Conservation (phyloP, 2,113 vertebrate species). For the Bothrops jararaca region DNA sequence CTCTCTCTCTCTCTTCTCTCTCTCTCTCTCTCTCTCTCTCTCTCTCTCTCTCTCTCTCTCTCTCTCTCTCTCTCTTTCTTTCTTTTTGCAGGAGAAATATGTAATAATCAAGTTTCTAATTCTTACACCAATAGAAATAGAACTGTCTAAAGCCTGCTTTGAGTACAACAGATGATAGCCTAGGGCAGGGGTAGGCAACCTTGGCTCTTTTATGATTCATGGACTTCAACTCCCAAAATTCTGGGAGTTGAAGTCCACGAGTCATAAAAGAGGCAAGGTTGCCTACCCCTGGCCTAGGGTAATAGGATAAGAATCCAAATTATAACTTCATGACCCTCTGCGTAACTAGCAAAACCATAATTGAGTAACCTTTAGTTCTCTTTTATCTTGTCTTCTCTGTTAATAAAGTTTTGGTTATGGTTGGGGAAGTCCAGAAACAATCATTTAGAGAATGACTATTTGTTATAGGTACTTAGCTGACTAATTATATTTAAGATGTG, state of each 20-base stretch:
- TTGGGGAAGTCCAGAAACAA: background rate
- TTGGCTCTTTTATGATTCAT: too few relatives aligned
- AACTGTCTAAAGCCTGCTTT: background rate
- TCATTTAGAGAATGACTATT: background rate
- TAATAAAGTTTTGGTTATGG: background rate
- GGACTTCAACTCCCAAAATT: too few relatives aligned
- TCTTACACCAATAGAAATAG: background rate
- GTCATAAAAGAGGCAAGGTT: too few relatives aligned
- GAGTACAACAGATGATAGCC: background rate
- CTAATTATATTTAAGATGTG: background rate
- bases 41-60: too few relatives aligned
- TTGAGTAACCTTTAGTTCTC: background rate
- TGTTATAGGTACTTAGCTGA: background rate
- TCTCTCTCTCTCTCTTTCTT: too few relatives aligned
- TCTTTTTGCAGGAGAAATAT: too few relatives aligned
- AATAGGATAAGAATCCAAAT: background rate
- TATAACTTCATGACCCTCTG: background rate
- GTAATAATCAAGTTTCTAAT: background rate
- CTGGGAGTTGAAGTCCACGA: too few relatives aligned
- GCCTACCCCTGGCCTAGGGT: too few relatives aligned
- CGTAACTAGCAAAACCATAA: background rate
- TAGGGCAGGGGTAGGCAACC: too few relatives aligned
- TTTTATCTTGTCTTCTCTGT: background rate
- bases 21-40: too few relatives aligned
- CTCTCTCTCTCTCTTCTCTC: too few relatives aligned